phyloP scores from a whole-genome alignment of 2,888 invertebrate genomes.

The Campoplex capitator region DNA sequence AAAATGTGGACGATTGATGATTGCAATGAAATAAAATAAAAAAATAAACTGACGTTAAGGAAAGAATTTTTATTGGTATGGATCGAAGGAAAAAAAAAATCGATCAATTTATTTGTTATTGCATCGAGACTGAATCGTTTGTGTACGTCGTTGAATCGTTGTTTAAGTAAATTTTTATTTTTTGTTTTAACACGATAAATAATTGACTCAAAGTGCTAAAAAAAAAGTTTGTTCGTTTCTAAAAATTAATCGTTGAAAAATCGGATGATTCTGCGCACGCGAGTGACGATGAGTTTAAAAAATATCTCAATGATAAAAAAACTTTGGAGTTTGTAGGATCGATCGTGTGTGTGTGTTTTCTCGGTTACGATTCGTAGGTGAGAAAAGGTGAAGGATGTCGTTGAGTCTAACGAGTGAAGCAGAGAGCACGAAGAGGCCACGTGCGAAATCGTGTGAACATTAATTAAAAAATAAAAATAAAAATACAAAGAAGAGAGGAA shows the following conservation, averaged over 20 bases:
- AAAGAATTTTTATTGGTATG: not conserved
- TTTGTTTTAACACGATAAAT: not conserved
- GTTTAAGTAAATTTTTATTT: not conserved
- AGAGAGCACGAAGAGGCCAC: conserved; percentile 24
- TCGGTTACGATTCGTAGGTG: conserved; percentile 27
- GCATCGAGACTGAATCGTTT: not conserved
- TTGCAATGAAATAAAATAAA: not conserved
- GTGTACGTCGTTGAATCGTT: not conserved
- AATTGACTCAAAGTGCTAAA: not conserved
- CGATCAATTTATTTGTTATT: not conserved
- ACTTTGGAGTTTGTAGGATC: conserved; percentile 26
- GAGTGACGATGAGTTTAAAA: not conserved
- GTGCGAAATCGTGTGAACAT: conserved; percentile 56
- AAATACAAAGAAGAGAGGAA: not conserved
- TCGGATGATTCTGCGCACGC: not conserved
- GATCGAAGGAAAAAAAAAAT: not conserved
- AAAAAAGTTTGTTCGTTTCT: conserved; percentile 4
- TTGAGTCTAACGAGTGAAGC: conserved; percentile 36
- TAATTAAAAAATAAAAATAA: conserved; percentile 26
- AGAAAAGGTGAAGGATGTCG: conserved; percentile 61
- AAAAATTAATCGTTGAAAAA: not conserved
- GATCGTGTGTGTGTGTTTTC: conserved; percentile 20
- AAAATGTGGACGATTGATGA: not conserved
- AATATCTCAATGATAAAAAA: not conserved
- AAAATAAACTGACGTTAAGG: too few relatives aligned